phyloP scores from a whole-genome alignment of 2,113 vertebrate species.

The Phycodurus eques region DNA sequence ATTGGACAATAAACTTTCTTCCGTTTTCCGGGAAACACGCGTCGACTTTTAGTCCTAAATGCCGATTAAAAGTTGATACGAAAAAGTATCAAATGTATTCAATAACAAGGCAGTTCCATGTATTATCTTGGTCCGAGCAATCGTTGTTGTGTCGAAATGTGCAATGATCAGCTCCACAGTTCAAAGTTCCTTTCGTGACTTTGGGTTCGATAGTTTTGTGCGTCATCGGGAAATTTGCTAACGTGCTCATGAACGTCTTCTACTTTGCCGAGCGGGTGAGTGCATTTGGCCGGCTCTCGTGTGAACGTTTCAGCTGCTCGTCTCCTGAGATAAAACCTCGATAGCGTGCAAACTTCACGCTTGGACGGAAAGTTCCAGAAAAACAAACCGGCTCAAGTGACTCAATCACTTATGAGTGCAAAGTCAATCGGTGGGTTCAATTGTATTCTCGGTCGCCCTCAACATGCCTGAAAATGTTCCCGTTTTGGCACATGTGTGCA shows the following conservation, averaged over 20 bases:
- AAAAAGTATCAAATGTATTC: not conserved
- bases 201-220: not conserved
- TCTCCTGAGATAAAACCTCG: conserved; percentile 5
- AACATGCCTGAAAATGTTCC: not conserved
- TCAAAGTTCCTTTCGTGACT: not conserved
- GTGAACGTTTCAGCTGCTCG: conserved; percentile 12
- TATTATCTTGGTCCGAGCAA: not conserved
- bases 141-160: not conserved
- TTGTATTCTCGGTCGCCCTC: too few relatives aligned
- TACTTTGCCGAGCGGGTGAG: not conserved
- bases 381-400: not conserved
- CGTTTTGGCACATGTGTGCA: not conserved
- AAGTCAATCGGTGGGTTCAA: not conserved
- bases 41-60: too few relatives aligned
- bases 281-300: not conserved
- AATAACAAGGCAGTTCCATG: not conserved
- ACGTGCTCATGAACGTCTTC: not conserved
- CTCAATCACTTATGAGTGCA: not conserved
- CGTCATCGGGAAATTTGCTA: not conserved
- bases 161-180: not conserved
- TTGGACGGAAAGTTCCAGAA: conserved; percentile 29
- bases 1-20: not conserved
- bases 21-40: not conserved
- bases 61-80: not conserved
- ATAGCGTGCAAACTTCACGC: conserved; percentile 6